Percentiles rank a stretch among this genome's conserved stretches.
These are phyloP conservation scores for Ophraella communa DNA, from an alignment of 2,888 invertebrate genomes.

Conservation along the genomic window DNA sequence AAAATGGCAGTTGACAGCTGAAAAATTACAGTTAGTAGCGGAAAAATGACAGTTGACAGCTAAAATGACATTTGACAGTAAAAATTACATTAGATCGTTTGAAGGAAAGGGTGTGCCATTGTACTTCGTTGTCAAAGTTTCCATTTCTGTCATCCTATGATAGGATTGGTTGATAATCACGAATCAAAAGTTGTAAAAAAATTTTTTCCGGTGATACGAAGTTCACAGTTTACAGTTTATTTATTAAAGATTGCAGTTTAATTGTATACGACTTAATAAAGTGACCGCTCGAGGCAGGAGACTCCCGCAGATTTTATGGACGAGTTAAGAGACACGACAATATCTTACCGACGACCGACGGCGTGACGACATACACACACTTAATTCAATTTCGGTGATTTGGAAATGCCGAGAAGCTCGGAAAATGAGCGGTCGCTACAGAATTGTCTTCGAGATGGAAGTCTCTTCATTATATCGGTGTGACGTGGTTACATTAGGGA, in stretches of 20 bases:
- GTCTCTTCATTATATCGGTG: conserved; percentile 18
- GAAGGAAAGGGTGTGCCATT: too few species aligned
- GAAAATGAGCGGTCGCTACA: conserved; percentile 26
- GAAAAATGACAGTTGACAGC: too few species aligned
- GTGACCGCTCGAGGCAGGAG: conserved; percentile 12
- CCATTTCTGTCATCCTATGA: too few species aligned
- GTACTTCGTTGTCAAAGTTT: too few species aligned
- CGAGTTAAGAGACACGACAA: conserved; percentile 18
- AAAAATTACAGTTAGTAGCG: too few species aligned
- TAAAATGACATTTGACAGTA: too few species aligned
- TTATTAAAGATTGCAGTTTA: background rate
- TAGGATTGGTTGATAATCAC: too few species aligned
- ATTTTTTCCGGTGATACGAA: too few species aligned
- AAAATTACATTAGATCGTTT: too few species aligned
- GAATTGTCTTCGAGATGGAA: conserved; percentile 27
- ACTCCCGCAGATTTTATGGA: conserved; percentile 28
- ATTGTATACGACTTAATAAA: conserved; percentile 6
- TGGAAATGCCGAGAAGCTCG: conserved; percentile 23
- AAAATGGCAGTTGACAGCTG: too few species aligned
- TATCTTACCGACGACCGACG: conserved; percentile 33
- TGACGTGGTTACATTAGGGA: conserved; percentile 13
- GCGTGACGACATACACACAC: conserved; percentile 21
- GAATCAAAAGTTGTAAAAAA: too few species aligned
- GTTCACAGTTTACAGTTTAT: too few species aligned
- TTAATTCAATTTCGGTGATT: conserved; percentile 37